Conservation (phyloP, 2,888 invertebrate genomes). For the Aproaerema taeniolella region DNA sequence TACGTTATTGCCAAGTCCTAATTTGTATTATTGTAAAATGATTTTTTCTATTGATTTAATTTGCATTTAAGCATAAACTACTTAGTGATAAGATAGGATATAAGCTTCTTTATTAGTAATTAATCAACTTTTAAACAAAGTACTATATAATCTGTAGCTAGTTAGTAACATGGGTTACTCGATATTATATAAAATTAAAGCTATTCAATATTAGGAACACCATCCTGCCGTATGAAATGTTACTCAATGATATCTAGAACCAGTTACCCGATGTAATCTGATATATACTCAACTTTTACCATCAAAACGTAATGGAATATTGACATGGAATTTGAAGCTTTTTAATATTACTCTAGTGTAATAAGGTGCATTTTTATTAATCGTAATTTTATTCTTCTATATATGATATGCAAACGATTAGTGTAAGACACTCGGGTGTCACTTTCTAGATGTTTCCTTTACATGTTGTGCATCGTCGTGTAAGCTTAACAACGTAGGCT, state of each 20-base stretch:
- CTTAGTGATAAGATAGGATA: slow-evolving; percentile 49
- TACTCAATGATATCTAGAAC: slow-evolving; percentile 23
- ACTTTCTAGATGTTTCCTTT: slow-evolving; percentile 65
- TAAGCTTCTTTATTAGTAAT: slow-evolving; percentile 59
- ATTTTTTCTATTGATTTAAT: slow-evolving; percentile 52
- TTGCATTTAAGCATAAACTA: slow-evolving; percentile 60
- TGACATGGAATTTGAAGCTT: slow-evolving; percentile 47
- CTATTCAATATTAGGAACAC: slow-evolving; percentile 36
- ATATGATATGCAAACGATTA: slow-evolving; percentile 55
- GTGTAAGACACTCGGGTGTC: slow-evolving; percentile 61
- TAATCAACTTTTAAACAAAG: slow-evolving; percentile 63
- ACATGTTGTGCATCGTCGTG: slow-evolving; percentile 68
- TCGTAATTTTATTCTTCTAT: slow-evolving; percentile 69
- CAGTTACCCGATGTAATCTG: slow-evolving; percentile 39
- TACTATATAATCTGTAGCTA: slow-evolving; percentile 67
- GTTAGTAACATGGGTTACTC: slow-evolving; percentile 50
- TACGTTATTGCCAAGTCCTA: slow-evolving; percentile 54
- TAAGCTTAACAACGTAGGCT: slow-evolving; percentile 66
- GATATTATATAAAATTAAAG: slow-evolving; percentile 45
- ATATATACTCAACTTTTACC: slow-evolving; percentile 17
- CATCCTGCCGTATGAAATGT: slow-evolving; percentile 23
- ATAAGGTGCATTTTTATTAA: slow-evolving; percentile 71
- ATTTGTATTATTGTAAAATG: slow-evolving; percentile 41
- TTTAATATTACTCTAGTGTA: slow-evolving; percentile 57
- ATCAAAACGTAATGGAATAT: slow-evolving; percentile 25